These are phyloP conservation scores for Cassiopea andromeda DNA, from an alignment of 30 jellyfish, hydroid and myxozoan species.

Conservation along the genomic window DNA sequence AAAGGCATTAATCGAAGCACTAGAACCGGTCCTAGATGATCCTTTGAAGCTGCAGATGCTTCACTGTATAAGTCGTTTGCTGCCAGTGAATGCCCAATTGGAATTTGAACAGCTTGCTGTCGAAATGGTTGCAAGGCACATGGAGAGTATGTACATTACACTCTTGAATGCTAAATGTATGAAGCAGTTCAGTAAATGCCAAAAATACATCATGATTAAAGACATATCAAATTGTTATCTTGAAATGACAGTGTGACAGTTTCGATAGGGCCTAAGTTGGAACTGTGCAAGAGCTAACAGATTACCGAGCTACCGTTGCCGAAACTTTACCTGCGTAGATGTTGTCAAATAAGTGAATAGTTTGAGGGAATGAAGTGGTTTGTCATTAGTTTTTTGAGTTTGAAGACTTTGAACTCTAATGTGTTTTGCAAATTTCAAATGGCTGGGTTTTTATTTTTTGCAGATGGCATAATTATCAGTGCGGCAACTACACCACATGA, in stretches of 20 bases:
- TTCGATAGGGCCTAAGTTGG: no score
- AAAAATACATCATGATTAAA: no score
- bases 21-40: conserved; percentile 86
- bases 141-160: conserved; percentile 65
- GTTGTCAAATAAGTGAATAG: no score
- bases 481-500: conserved; percentile 68
- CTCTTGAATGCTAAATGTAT: neutral
- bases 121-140: conserved; percentile 76
- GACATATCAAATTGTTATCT: neutral
- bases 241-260: neutral
- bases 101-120: conserved; percentile 79
- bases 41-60: conserved; percentile 79
- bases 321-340: no score
- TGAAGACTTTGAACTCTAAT: no score
- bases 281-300: no score
- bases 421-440: neutral
- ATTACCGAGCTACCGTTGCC: no score
- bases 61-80: conserved; percentile 67
- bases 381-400: no score
- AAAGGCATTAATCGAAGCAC: conserved; percentile 34
- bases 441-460: neutral
- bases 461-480: conserved; percentile 74
- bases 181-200: neutral
- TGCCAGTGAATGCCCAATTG: conserved; percentile 67
- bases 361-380: no score